A percentile compares a stretch with the other conserved stretches of the same genome.
phyloP scores from a whole-genome alignment of 2,113 vertebrate genomes.

The Mandrillus leucophaeus region DNA sequence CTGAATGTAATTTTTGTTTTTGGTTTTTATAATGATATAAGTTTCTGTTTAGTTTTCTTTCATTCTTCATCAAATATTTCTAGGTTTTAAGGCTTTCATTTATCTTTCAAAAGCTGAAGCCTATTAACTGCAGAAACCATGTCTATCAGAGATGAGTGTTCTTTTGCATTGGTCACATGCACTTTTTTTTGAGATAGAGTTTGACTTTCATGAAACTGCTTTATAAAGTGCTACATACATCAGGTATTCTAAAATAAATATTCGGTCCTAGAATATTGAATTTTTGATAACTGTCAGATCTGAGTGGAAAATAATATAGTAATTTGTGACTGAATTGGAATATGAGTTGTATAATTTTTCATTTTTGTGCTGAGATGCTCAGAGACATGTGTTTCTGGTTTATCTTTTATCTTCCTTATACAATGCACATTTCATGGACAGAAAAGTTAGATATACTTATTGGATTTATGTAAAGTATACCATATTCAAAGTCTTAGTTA shows the following conservation, averaged over 20 bases:
- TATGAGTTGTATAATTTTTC: background rate
- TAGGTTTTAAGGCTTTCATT: slow-evolving; percentile 21
- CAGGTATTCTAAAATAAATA: slow-evolving; percentile 65
- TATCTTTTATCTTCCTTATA: background rate
- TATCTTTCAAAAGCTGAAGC: background rate
- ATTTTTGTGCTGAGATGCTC: slow-evolving; percentile 32
- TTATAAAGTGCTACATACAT: slow-evolving; percentile 44
- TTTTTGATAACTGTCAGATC: slow-evolving; percentile 65
- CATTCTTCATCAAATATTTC: background rate
- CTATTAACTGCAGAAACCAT: background rate
- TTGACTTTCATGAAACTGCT: slow-evolving; percentile 55
- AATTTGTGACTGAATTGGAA: slow-evolving; percentile 37
- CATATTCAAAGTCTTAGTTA: slow-evolving; percentile 23
- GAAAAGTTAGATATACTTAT: background rate
- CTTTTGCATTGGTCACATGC: background rate
- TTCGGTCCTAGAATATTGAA: slow-evolving; percentile 55
- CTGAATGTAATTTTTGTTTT: background rate
- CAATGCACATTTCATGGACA: background rate
- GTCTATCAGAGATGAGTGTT: background rate
- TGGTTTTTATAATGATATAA: background rate
- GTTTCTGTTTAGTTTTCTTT: background rate
- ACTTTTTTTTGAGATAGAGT: slow-evolving; percentile 38
- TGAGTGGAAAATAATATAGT: slow-evolving; percentile 56
- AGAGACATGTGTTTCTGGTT: background rate
- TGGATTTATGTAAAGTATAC: background rate